Evolutionary conservation across 2,797 vertebrate species (phyloP).

Genomic region (Chaetophractus vellerosus): DNA sequence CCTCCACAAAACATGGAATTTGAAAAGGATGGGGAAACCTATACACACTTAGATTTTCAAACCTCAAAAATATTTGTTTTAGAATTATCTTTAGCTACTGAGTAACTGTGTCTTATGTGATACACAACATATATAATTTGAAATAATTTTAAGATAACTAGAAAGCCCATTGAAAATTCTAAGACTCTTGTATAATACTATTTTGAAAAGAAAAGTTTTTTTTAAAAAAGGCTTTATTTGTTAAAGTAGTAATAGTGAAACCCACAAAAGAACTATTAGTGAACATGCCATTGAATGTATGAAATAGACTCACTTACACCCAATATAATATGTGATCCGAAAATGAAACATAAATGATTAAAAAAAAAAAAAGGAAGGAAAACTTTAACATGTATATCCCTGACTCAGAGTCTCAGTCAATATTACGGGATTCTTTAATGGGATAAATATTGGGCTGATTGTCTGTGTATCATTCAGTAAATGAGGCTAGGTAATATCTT

Average conservation of each 20-base stretch:
- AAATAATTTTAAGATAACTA: conserved; percentile 44
- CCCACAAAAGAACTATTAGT: background rate
- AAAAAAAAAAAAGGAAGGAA: background rate
- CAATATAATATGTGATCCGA: background rate
- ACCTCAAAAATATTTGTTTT: conserved; percentile 11
- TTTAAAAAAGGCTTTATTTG: conserved; percentile 27
- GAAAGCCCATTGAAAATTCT: conserved; percentile 22
- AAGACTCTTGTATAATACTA: conserved; percentile 19
- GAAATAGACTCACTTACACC: background rate
- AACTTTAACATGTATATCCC: background rate
- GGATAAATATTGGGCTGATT: background rate
- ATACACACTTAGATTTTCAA: conserved; percentile 4
- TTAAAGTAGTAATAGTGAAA: background rate
- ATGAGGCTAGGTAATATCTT: conserved; percentile 44
- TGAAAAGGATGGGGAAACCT: background rate
- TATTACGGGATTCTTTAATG: conserved; percentile 51
- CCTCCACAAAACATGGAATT: conserved; percentile 35
- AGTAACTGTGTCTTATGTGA: background rate
- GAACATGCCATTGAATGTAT: background rate
- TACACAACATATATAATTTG: background rate
- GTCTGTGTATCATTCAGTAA: background rate
- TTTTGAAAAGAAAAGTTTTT: background rate
- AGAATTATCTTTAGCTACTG: background rate
- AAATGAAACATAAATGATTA: background rate
- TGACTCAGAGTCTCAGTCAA: conserved; percentile 15